A percentile compares a stretch with the other conserved stretches of the same genome.
phyloP scores from a whole-genome alignment of 2,888 invertebrate genomes.

The Bellardia bayeri region DNA sequence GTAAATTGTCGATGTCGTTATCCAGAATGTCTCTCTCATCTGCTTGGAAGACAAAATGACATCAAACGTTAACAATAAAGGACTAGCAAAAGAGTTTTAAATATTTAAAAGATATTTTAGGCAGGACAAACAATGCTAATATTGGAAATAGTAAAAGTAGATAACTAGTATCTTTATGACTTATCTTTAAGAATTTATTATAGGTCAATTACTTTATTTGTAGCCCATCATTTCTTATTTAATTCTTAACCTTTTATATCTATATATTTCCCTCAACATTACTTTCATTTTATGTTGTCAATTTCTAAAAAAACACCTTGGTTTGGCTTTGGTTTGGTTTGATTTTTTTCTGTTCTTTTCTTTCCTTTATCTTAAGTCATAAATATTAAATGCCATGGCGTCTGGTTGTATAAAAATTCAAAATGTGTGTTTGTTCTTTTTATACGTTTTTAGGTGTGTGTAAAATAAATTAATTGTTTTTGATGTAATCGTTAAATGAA shows the following conservation, averaged over 20 bases:
- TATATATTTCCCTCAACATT: background rate
- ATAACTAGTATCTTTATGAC: too few relatives aligned
- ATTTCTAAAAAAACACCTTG: slow-evolving; percentile 39
- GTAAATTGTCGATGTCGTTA: too few relatives aligned
- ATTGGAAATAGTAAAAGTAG: too few relatives aligned
- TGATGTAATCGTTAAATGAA: slow-evolving; percentile 24
- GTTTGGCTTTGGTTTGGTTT: slow-evolving; percentile 31
- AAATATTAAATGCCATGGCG: slow-evolving; percentile 25
- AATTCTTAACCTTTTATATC: background rate
- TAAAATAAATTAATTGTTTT: slow-evolving; percentile 42
- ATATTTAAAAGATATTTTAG: too few relatives aligned
- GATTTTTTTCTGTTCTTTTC: slow-evolving; percentile 6
- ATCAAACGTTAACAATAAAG: too few relatives aligned
- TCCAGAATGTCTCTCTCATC: too few relatives aligned
- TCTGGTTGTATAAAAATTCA: slow-evolving; percentile 5
- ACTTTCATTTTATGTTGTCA: slow-evolving; percentile 10
- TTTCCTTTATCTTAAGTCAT: slow-evolving; percentile 48
- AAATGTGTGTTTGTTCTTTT: slow-evolving; percentile 13
- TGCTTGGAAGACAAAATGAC: too few relatives aligned
- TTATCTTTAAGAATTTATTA: too few relatives aligned
- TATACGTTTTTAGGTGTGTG: slow-evolving; percentile 50
- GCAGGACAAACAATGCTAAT: too few relatives aligned
- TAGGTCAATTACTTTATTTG: background rate
- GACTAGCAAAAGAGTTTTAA: too few relatives aligned
- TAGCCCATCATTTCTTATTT: background rate